Evolutionary conservation across 2,797 vertebrate species (phyloP).

Genomic region (Sphenodon punctatus): DNA sequence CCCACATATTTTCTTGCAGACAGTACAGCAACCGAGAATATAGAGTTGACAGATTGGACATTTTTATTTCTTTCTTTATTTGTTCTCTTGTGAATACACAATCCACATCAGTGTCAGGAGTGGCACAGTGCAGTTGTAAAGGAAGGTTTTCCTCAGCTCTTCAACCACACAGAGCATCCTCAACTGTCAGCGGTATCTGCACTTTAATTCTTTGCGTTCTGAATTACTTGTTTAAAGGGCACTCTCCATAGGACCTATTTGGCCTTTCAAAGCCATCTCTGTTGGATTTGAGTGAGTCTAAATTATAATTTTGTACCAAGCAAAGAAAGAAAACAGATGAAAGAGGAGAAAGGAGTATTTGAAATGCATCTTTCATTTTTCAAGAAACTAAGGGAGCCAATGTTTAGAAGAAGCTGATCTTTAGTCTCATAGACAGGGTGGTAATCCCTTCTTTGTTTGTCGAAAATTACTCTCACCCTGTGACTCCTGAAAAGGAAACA

Average conservation of each 20-base stretch:
- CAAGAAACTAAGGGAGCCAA: slow-evolving; percentile 1
- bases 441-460: slow-evolving; percentile 64
- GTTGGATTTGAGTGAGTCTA: slow-evolving; percentile 45
- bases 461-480: slow-evolving; percentile 47
- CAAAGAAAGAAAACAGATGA: slow-evolving; percentile 34
- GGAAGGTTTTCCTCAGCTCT: slow-evolving; percentile 22
- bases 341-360: slow-evolving; percentile 47
- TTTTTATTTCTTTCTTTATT: slow-evolving; percentile 13
- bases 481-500: slow-evolving; percentile 50
- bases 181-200: neutral
- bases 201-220: slow-evolving; percentile 41
- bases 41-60: slow-evolving; percentile 24
- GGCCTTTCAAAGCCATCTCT: slow-evolving; percentile 40
- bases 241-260: neutral
- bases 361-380: slow-evolving; percentile 44
- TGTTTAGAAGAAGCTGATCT: slow-evolving; percentile 37
- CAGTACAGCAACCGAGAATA: slow-evolving; percentile 33
- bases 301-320: slow-evolving; percentile 20
- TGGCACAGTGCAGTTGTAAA: slow-evolving; percentile 10
- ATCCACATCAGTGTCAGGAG: neutral
- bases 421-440: slow-evolving; percentile 31
- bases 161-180: neutral
- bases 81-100: slow-evolving; percentile 28
- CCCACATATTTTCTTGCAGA: slow-evolving; percentile 43
- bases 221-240: slow-evolving; percentile 39